phyloP scores from a whole-genome alignment of 2,113 vertebrate genomes.

The Charadrius vociferus region DNA sequence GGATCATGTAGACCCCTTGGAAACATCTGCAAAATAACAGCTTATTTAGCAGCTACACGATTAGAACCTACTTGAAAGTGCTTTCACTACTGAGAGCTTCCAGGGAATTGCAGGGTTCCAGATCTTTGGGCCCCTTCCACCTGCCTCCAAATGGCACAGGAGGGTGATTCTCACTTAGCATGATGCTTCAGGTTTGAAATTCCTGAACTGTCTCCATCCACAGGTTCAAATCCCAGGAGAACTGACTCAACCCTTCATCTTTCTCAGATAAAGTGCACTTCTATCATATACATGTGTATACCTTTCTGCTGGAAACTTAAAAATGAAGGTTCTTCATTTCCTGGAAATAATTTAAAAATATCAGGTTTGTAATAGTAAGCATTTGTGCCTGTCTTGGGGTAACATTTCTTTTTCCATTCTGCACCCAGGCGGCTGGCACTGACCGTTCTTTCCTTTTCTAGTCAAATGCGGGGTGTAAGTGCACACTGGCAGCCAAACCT shows the following conservation, averaged over 20 bases:
- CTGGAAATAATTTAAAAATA: neutral
- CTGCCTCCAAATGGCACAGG: neutral
- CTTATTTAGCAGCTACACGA: neutral
- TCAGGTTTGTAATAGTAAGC: neutral
- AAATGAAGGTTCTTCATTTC: conserved; percentile 2
- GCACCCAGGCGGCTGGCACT: neutral
- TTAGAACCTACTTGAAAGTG: neutral
- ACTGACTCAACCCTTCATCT: neutral
- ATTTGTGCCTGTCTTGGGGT: neutral
- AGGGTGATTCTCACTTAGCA: neutral
- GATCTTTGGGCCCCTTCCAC: neutral
- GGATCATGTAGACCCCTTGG: neutral
- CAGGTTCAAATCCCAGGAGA: neutral
- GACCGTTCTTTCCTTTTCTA: neutral
- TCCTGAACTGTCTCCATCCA: neutral
- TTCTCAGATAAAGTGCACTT: neutral
- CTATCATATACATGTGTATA: accelerated
- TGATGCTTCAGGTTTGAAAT: neutral
- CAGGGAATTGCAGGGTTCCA: neutral
- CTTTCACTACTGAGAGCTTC: neutral
- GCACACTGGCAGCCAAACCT: neutral
- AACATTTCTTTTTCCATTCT: neutral
- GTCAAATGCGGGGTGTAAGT: neutral
- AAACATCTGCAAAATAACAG: neutral
- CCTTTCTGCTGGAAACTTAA: neutral